Percentiles rank a stretch among this genome's conserved stretches.
These are phyloP conservation scores for Anastrepha obliqua DNA, from an alignment of 1,140 invertebrate species.

Conservation along the genomic window DNA sequence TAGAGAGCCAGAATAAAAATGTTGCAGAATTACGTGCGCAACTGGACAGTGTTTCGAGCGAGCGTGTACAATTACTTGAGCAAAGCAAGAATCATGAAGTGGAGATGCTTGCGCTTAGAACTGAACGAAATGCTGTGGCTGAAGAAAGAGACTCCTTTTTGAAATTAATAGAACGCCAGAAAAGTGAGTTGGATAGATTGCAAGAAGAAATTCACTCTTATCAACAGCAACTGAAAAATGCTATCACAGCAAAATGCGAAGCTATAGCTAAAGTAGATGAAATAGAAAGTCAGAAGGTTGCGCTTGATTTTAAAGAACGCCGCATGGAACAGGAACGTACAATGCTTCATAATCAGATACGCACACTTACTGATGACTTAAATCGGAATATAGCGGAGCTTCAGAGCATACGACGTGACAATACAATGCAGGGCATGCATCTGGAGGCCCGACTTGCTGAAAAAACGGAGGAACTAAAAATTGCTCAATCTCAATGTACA, in stretches of 20 bases:
- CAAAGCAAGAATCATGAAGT: constrained; percentile 77
- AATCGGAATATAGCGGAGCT: constrained; percentile 85
- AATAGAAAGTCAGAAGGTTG: constrained; percentile 84
- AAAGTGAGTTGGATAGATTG: constrained; percentile 82
- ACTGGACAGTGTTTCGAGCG: constrained; percentile 78
- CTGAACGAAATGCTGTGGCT: constrained; percentile 79
- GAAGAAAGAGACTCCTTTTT: constrained; percentile 84
- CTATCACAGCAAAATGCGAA: constrained; percentile 87
- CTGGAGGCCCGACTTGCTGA: constrained; percentile 86
- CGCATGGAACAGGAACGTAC: constrained; percentile 87
- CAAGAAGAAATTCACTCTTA: constrained; percentile 80
- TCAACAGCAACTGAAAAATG: constrained; percentile 80
- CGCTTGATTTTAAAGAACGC: constrained; percentile 87
- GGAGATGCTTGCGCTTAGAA: constrained; percentile 76
- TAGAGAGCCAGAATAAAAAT: constrained; percentile 79
- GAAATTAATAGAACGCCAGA: constrained; percentile 81
- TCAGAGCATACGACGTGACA: constrained; percentile 84
- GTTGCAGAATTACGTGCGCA: constrained; percentile 79
- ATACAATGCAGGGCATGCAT: constrained; percentile 81
- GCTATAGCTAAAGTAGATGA: constrained; percentile 87
- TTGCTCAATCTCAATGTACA: constrained; percentile 79
- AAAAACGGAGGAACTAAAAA: constrained; percentile 86
- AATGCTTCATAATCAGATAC: constrained; percentile 85
- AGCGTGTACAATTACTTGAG: constrained; percentile 80
- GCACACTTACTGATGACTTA: constrained; percentile 84